Evolutionary conservation across 1,140 invertebrate species (phyloP), one percentile per base, ranked within the genome.

Genomic region (Parapsyche elsis): DNA sequence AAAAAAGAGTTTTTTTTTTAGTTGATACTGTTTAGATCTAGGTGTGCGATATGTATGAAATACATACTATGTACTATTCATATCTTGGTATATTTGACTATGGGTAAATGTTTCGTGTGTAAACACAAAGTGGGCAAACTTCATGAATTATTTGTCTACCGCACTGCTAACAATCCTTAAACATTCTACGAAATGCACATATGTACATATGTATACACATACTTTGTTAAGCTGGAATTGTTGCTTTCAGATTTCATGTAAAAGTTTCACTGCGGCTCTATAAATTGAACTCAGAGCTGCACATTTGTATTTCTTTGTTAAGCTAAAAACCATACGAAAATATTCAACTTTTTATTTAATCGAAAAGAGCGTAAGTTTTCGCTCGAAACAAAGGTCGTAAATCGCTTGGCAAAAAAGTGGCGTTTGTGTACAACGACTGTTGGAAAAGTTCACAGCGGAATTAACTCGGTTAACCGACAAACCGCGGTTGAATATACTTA

Each of bases 381-480:
- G 49, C 16, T 12, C 10, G 10, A 53, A 53, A 53, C 49, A 12
- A 53, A 53, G 12, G 49, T 38, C 30, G 7, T 38, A 38, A 53
- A 16, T 53, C 49, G 49, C 12, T 16, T 53, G 49, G 16, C 4
- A 53, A 53, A 53, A 53, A 53, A 14, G 49, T 53, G 16, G 1
- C 49, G 49, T 16, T 14, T 53, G 49, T 16, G 49, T 53, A 53
- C 10, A 16, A 53, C 49, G 16, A 53, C 49, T 16, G 49, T 53
- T 10, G 10, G 49, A 53, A 53, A 53, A 53, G 16, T 12, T 53
- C 12, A 53, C 49, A 53, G 49, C 49, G 49, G 49, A 53, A 53
- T 53, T 53, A 53, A 53, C 49, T 53, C 49, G 49, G 49, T 53
- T 53, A 53, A 53, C 49, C 49, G 49, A 53, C 16, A 16, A 53